These are phyloP conservation scores for Herpailurus yagouaroundi DNA, from an alignment of 2,113 vertebrate species.

Conservation along the genomic window DNA sequence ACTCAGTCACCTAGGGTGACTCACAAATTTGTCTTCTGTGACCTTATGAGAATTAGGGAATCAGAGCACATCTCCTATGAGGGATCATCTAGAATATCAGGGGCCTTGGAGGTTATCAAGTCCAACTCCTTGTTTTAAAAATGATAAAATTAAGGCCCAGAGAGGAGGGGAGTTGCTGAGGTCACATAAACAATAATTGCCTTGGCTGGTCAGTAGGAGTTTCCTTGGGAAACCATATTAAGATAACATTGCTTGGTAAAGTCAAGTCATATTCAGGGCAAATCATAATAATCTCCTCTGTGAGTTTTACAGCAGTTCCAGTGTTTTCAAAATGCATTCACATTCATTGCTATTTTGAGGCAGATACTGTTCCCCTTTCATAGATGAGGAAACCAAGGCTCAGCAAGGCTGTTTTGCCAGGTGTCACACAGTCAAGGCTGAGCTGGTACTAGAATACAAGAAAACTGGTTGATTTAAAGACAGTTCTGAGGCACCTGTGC, in stretches of 20 bases:
- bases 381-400: not conserved
- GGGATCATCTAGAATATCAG: not conserved
- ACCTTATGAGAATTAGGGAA: not conserved
- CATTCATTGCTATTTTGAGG: not conserved
- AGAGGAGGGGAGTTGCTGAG: not conserved
- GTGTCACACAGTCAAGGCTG: not conserved
- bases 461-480: not conserved
- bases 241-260: not conserved
- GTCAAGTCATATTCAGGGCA: not conserved
- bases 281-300: not conserved
- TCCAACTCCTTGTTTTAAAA: not conserved
- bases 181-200: not conserved
- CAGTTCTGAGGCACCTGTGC: not conserved
- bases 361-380: not conserved
- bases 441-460: not conserved
- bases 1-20: not conserved
- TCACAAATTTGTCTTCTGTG: not conserved
- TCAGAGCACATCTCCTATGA: not conserved
- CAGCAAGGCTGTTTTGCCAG: not conserved
- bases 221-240: constrained; percentile 34
- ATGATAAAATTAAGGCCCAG: constrained; percentile 28
- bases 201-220: not conserved
- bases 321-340: constrained; percentile 7
- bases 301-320: not conserved
- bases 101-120: not conserved